phyloP scores from a whole-genome alignment of 2,888 invertebrate species.

The Napeogenes inachia region DNA sequence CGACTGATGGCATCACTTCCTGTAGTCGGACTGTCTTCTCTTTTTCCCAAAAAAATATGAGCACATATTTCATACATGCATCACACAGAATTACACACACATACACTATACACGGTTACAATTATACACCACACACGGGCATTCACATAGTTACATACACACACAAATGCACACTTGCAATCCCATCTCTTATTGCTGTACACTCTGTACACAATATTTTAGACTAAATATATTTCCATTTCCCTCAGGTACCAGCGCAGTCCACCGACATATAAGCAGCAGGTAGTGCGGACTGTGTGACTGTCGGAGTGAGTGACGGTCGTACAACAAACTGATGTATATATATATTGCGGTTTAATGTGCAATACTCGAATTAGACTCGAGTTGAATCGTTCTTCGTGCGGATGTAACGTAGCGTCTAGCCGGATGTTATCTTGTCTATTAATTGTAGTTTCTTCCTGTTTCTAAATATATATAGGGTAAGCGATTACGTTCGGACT shows the following conservation, averaged over 20 bases:
- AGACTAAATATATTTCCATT: not conserved
- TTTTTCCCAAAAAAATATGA: too few relatives aligned
- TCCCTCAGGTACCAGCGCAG: conserved; percentile 17
- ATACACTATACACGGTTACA: too few relatives aligned
- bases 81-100: conserved; percentile 6
- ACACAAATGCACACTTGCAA: too few relatives aligned
- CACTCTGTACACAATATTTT: too few relatives aligned
- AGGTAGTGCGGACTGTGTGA: not conserved
- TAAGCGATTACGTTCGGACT: conserved; percentile 41
- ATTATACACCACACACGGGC: too few relatives aligned
- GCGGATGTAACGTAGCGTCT: conserved; percentile 5
- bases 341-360: conserved; percentile 54
- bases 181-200: too few relatives aligned
- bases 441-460: conserved; percentile 59
- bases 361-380: conserved; percentile 53
- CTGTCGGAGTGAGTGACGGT: not conserved
- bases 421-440: conserved; percentile 44
- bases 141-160: too few relatives aligned
- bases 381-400: conserved; percentile 1
- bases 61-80: too few relatives aligned
- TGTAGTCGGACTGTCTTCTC: too few relatives aligned
- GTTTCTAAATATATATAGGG: conserved; percentile 54
- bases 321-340: conserved; percentile 45
- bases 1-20: too few relatives aligned
- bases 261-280: conserved; percentile 13